Base-by-base conservation (phyloP, 2,888 invertebrate species). In the Automeris io region DNA sequence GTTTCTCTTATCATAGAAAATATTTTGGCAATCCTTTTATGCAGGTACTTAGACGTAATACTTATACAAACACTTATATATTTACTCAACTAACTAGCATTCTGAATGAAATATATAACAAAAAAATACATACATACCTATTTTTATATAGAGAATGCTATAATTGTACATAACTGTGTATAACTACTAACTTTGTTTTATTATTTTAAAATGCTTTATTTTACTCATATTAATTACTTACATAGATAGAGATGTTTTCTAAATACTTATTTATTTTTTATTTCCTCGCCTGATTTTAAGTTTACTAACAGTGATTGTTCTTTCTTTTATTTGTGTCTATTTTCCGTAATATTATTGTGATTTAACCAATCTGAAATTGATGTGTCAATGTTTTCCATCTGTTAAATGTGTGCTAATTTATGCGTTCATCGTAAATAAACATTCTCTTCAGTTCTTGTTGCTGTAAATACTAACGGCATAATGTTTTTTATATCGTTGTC, bases 21-120 rank as follows among this genome's bases (percentile, higher is more conserved):
- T 7, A 18, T 35, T 18, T 39, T 40, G 39, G 35, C 39, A 40
- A 32, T 35, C 35, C 39, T 40, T 32, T 32, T 9, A 26, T 35
- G n/a, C 9, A 26, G 5, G 4, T 13, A 13, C 12, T 7, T 26
- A 26, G 7, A 12, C 5, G 6, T 25, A 26, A 13, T 3, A 12
- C 5, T 16, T 2, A 16, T 29, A 25, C 11, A 29, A n/a, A n/a
- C n/a, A n/a, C n/a, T 29, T 13, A 29, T 16, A 16, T 29, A 29
- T 16, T 16, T 29, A 29, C n/a, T 25, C 5, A 25, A 2, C 8
- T 9, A 11, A 25, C 11, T 9, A 25, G 12, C 5, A 25, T 26
- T 12, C 13, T 11, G 12, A 5, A 5, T 25, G 12, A 25, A 24
- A 25, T 25, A 6, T 12, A 25, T 12, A 11, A 25, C 2, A 9